phyloP scores from a whole-genome alignment of 2,797 vertebrate species.

The Phataginus tricuspis region DNA sequence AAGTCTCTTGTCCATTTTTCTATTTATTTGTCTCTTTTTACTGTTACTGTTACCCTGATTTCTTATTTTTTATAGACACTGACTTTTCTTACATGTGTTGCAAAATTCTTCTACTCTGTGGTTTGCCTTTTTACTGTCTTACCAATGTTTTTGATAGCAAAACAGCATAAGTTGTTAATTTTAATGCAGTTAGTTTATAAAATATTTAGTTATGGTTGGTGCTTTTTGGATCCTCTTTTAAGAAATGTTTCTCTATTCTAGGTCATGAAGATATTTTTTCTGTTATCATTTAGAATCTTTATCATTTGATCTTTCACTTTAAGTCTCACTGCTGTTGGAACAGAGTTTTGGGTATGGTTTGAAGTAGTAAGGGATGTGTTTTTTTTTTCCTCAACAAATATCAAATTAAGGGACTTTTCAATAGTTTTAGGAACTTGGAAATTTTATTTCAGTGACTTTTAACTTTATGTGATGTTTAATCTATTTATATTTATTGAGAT shows the following conservation, averaged over 20 bases:
- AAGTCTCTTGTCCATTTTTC: background rate
- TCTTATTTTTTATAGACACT: background rate
- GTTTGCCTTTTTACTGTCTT: background rate
- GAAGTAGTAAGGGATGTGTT: background rate
- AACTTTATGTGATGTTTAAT: background rate
- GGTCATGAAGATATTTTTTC: background rate
- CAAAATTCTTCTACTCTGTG: background rate
- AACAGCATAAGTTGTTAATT: background rate
- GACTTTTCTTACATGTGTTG: background rate
- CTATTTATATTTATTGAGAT: background rate
- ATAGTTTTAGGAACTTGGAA: background rate
- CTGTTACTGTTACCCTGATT: background rate
- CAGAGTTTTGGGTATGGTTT: background rate
- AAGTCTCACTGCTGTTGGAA: background rate
- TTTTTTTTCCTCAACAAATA: background rate
- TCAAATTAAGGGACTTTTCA: background rate
- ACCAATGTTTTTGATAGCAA: background rate
- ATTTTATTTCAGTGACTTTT: slow-evolving; percentile 30
- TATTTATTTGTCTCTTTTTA: background rate
- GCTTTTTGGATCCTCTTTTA: background rate
- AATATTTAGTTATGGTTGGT: background rate
- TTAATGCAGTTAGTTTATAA: background rate
- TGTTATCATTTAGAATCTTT: background rate
- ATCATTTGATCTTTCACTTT: background rate
- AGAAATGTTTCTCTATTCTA: slow-evolving; percentile 9